Evolutionary conservation across 2,888 invertebrate species (phyloP).

Genomic region (Carpatolechia fugitivella): DNA sequence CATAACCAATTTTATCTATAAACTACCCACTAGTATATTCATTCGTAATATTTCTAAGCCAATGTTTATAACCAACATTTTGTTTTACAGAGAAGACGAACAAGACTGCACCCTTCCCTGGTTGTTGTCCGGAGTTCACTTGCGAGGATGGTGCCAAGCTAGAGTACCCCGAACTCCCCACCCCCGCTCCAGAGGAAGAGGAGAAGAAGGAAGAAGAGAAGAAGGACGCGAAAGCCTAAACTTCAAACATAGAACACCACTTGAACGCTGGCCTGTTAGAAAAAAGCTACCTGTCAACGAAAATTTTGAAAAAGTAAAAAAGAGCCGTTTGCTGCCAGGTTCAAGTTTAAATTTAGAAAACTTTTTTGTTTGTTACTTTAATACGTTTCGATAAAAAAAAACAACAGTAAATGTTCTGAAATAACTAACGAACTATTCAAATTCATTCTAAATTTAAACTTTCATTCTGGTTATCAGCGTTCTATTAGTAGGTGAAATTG

Average conservation of each 20-base stretch:
- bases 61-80: too few relatives aligned
- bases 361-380: background rate
- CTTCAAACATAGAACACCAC: slow-evolving; percentile 23
- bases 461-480: background rate
- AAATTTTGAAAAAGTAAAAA: background rate
- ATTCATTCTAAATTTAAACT: background rate
- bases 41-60: too few relatives aligned
- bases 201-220: slow-evolving; percentile 53
- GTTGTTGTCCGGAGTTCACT: slow-evolving; percentile 90
- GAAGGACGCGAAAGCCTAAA: slow-evolving; percentile 65
- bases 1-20: too few relatives aligned
- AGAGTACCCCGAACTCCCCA: slow-evolving; percentile 90
- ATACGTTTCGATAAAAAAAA: too few relatives aligned
- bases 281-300: background rate
- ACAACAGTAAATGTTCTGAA: too few relatives aligned
- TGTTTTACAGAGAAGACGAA: slow-evolving; percentile 86
- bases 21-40: too few relatives aligned
- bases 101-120: slow-evolving; percentile 93
- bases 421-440: too few relatives aligned
- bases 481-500: slow-evolving; percentile 32
- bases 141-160: slow-evolving; percentile 91
- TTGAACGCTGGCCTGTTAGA: slow-evolving; percentile 4
- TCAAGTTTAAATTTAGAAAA: background rate
- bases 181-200: slow-evolving; percentile 60
- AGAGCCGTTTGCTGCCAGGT: background rate